Evolutionary conservation across 2,888 invertebrate species (phyloP).

Genomic region (Cistogaster globosa): DNA sequence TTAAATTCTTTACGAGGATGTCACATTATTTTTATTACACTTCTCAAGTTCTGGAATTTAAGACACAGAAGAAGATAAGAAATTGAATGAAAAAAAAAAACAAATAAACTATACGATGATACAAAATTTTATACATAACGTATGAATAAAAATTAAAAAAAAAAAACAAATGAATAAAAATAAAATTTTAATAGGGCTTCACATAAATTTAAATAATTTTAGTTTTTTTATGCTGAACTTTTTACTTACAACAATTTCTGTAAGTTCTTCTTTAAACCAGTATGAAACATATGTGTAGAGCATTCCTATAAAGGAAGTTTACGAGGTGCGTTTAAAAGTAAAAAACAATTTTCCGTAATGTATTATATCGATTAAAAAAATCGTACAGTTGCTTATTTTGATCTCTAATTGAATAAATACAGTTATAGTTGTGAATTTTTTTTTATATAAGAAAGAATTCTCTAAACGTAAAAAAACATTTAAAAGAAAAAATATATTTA

Average conservation of each 20-base stretch:
- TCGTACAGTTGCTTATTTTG: too few species aligned
- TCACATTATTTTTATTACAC: slow-evolving; percentile 43
- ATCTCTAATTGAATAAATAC: too few species aligned
- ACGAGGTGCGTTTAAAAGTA: neutral
- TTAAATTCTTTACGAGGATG: slow-evolving; percentile 38
- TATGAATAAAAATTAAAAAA: neutral
- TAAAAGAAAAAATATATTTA: too few species aligned
- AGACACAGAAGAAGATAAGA: neutral
- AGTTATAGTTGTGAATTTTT: too few species aligned
- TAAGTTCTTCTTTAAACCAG: too few species aligned
- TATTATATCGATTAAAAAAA: too few species aligned
- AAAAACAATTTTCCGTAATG: too few species aligned
- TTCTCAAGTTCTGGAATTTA: slow-evolving; percentile 15
- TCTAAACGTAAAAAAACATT: too few species aligned
- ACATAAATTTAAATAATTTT: neutral
- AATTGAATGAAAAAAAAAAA: neutral
- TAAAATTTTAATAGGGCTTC: neutral
- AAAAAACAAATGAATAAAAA: neutral
- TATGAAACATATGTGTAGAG: too few species aligned
- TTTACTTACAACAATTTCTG: slow-evolving; percentile 24
- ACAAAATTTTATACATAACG: slow-evolving; percentile 1
- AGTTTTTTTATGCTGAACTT: slow-evolving; percentile 22
- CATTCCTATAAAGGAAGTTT: neutral
- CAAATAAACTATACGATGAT: slow-evolving; percentile 1
- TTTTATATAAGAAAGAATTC: too few species aligned